phyloP scores from a whole-genome alignment of 2,888 invertebrate species.

The Trissolcus japonicus region DNA sequence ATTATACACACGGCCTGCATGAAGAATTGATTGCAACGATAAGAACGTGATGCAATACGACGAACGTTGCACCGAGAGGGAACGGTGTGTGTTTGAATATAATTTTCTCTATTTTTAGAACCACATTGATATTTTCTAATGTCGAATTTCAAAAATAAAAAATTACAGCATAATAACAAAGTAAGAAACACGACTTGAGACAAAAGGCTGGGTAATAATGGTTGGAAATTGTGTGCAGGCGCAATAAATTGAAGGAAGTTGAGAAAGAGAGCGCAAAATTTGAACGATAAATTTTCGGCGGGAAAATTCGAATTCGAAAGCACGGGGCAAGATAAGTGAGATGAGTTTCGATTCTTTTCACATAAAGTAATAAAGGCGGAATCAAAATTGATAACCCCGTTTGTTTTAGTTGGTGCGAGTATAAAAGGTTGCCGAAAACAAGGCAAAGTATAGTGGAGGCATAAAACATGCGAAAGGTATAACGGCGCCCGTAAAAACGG shows the following conservation, averaged over 20 bases:
- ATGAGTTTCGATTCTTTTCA: too few species aligned
- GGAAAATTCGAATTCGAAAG: conserved; percentile 5
- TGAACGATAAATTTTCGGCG: neutral
- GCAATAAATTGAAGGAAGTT: too few species aligned
- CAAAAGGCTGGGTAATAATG: too few species aligned
- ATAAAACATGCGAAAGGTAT: conserved; percentile 6
- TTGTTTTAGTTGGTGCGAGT: conserved; percentile 17
- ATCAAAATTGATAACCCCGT: conserved; percentile 31
- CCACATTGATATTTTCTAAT: too few species aligned
- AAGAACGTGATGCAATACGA: conserved; percentile 17
- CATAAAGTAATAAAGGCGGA: conserved; percentile 23
- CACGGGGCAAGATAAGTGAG: too few species aligned
- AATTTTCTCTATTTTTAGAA: neutral
- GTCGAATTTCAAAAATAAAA: too few species aligned
- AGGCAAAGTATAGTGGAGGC: neutral
- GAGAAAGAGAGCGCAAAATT: too few species aligned
- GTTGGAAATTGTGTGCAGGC: too few species aligned
- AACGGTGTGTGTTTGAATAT: neutral
- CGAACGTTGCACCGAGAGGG: neutral
- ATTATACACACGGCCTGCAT: conserved; percentile 19
- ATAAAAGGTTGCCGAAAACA: conserved; percentile 19
- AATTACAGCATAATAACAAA: too few species aligned
- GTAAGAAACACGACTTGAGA: too few species aligned
- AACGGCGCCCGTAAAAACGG: conserved; percentile 9
- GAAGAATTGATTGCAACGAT: conserved; percentile 23